Conservation (phyloP, 2,888 invertebrate genomes). For the Fissipunctia ypsillon region DNA sequence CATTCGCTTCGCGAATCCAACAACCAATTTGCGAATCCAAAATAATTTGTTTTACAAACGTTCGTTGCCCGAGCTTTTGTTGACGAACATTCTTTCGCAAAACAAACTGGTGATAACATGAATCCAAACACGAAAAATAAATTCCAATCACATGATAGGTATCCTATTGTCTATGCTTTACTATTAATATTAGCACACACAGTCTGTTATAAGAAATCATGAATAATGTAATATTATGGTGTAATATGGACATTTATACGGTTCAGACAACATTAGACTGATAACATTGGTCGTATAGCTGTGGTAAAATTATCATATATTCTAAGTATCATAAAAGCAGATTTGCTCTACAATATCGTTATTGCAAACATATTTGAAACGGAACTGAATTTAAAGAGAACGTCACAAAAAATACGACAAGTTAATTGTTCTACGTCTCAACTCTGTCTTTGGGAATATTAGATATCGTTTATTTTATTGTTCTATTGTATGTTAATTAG, state of each 20-base stretch:
- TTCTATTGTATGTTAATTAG: slow-evolving; percentile 31
- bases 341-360: not conserved
- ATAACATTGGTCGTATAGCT: not conserved
- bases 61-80: not conserved
- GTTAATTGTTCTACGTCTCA: slow-evolving; percentile 4
- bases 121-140: slow-evolving; percentile 1
- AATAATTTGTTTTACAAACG: not conserved
- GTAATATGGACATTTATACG: not conserved
- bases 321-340: not conserved
- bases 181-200: not conserved
- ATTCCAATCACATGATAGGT: not conserved
- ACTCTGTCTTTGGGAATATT: slow-evolving; percentile 7
- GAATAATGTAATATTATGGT: slow-evolving; percentile 19
- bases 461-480: not conserved
- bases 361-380: not conserved
- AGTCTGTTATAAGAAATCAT: slow-evolving; percentile 16
- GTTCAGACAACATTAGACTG: slow-evolving; percentile 3
- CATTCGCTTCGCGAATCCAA: not conserved
- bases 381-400: slow-evolving; percentile 1
- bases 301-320: slow-evolving; percentile 28
- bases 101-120: not conserved
- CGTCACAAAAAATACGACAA: not conserved
- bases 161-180: not conserved
- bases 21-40: too few species aligned
- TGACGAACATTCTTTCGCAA: not conserved